These are phyloP conservation scores for Danio tinwini DNA, from an alignment of 2,797 vertebrate species.

Conservation along the genomic window DNA sequence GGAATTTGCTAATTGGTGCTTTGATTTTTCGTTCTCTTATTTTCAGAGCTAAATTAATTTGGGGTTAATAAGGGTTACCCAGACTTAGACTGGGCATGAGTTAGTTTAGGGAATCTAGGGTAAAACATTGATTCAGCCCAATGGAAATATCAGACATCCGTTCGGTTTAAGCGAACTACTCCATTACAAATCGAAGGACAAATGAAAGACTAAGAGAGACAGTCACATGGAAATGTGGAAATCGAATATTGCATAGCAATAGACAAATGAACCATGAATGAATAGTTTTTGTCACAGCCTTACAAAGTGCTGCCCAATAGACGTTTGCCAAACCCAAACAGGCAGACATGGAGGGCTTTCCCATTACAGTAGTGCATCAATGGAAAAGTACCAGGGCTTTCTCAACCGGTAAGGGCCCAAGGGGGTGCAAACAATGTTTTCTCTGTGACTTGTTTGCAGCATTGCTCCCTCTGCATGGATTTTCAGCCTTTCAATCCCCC, in stretches of 20 bases:
- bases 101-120: conserved; percentile 30
- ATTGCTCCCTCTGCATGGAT: conserved; percentile 67
- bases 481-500: conserved; percentile 59
- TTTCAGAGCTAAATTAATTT: conserved; percentile 37
- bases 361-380: conserved; percentile 45
- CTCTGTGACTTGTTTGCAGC: conserved; percentile 70
- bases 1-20: conserved; percentile 40
- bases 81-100: conserved; percentile 21
- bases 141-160: conserved; percentile 50
- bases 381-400: conserved; percentile 75
- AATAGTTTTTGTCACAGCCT: conserved; percentile 41
- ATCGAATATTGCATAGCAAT: conserved; percentile 37
- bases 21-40: conserved; percentile 9
- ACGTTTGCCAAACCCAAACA: conserved; percentile 48
- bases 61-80: conserved; percentile 13
- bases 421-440: conserved; percentile 75
- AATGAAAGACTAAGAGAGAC: conserved; percentile 48
- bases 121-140: conserved; percentile 49
- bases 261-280: conserved; percentile 45
- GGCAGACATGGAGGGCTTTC: conserved; percentile 53
- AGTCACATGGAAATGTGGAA: conserved; percentile 44
- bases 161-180: conserved; percentile 35
- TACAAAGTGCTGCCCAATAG: conserved; percentile 41
- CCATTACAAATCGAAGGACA: conserved; percentile 47
- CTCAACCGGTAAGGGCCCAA: conserved; percentile 42